These are phyloP conservation scores for Caenorhabditis tropicalis DNA, from an alignment of 1,140 invertebrate genomes.

Conservation along the genomic window DNA sequence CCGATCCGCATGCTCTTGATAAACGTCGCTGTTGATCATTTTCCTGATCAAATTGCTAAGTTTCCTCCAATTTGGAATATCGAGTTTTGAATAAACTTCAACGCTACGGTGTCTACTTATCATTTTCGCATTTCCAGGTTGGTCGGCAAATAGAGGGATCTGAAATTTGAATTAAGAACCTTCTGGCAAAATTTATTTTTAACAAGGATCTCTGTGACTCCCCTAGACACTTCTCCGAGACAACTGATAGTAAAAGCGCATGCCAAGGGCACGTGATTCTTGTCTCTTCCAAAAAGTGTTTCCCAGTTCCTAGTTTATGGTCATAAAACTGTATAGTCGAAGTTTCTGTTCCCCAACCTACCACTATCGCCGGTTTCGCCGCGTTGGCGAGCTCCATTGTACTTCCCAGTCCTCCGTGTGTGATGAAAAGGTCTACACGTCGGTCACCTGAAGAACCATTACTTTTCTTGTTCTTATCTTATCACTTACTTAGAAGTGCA, in stretches of 20 bases:
- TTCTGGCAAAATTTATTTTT: no score
- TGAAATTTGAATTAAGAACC: not conserved
- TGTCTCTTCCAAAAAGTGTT: no score
- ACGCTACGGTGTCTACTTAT: slow-evolving; percentile 52
- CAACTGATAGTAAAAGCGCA: no score
- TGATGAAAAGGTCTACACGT: slow-evolving; percentile 59
- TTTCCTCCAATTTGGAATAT: slow-evolving; percentile 27
- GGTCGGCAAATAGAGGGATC: slow-evolving; percentile 65
- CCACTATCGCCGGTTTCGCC: slow-evolving; percentile 61
- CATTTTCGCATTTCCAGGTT: slow-evolving; percentile 57
- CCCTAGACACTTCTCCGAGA: no score
- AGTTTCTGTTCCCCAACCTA: no score
- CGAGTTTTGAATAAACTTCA: slow-evolving; percentile 45
- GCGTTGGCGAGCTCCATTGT: slow-evolving; percentile 59
- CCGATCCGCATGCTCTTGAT: slow-evolving; percentile 10
- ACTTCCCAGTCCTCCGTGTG: slow-evolving; percentile 63
- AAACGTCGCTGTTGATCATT: slow-evolving; percentile 42
- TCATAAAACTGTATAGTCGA: no score
- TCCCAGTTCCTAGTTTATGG: no score
- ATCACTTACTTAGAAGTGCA: not conserved
- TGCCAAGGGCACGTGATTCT: no score
- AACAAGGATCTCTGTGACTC: no score
- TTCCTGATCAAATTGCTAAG: slow-evolving; percentile 39
- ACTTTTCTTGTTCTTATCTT: not conserved
- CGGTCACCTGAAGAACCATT: slow-evolving; percentile 50